A percentile compares a stretch with the other conserved stretches of the same genome.
These are phyloP conservation scores for Styela clava DNA, from an alignment of 23 tunicate species.

Conservation along the genomic window DNA sequence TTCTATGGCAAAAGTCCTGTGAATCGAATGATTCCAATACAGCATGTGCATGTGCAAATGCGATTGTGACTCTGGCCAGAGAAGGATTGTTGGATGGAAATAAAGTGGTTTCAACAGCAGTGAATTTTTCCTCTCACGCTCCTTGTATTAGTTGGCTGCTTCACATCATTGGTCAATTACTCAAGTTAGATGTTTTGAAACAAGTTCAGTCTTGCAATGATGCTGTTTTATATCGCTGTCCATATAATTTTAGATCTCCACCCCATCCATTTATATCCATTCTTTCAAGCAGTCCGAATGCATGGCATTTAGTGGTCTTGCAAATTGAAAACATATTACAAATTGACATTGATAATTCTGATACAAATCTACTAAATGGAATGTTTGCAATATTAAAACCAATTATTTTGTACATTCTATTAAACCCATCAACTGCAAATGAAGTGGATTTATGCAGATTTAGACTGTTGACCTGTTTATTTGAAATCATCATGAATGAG, in stretches of 20 bases:
- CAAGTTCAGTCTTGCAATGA: background rate
- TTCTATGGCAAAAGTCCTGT: slow-evolving; percentile 12
- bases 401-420: slow-evolving; percentile 28
- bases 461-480: slow-evolving; percentile 14
- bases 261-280: slow-evolving; percentile 80
- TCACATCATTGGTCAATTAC: background rate
- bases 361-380: background rate
- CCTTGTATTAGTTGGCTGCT: background rate
- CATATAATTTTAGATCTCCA: slow-evolving; percentile 28
- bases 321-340: slow-evolving; percentile 29
- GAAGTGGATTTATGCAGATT: background rate
- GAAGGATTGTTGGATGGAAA: slow-evolving; percentile 8
- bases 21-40: background rate
- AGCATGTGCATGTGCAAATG: slow-evolving; percentile 19
- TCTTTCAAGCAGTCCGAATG: slow-evolving; percentile 25
- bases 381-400: slow-evolving; percentile 31
- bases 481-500: background rate
- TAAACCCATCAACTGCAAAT: slow-evolving; percentile 31
- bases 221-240: background rate
- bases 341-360: background rate
- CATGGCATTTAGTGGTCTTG: slow-evolving; percentile 20
- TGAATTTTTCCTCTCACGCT: slow-evolving; percentile 13
- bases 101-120: slow-evolving; percentile 9
- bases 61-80: background rate
- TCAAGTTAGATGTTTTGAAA: background rate